Conservation (phyloP, 2,888 invertebrate species). For the Brachynemurus nebulosus region DNA sequence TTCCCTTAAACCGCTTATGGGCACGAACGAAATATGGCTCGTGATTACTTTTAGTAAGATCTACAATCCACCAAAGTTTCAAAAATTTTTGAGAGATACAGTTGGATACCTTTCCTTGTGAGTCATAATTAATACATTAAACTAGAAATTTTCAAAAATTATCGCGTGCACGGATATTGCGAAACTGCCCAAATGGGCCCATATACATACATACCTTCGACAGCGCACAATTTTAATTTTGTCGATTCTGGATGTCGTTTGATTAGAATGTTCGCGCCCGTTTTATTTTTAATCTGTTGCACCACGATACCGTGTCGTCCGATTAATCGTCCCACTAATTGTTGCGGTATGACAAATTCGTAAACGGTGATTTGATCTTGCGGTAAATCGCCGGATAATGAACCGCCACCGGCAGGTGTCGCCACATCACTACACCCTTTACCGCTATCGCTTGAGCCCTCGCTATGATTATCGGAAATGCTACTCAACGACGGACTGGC, state of each 20-base stretch:
- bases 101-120: no score
- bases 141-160: no score
- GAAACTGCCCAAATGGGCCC: neutral
- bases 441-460: constrained; percentile 73
- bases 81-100: no score
- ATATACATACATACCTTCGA: constrained; percentile 47
- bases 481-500: constrained; percentile 54
- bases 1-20: no score
- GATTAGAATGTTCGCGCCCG: constrained; percentile 67
- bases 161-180: constrained; percentile 1
- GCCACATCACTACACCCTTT: constrained; percentile 63
- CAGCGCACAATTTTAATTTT: constrained; percentile 67
- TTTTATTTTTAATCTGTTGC: constrained; percentile 62
- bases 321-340: constrained; percentile 73
- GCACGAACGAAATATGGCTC: no score
- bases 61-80: no score
- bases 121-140: no score
- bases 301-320: constrained; percentile 72
- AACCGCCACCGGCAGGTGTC: constrained; percentile 43
- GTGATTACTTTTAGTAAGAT: no score
- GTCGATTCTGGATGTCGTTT: constrained; percentile 59
- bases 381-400: constrained; percentile 16
- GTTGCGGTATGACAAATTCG: constrained; percentile 62
- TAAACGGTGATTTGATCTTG: constrained; percentile 38
- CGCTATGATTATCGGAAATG: constrained; percentile 56